Conservation (phyloP, 2,888 invertebrate species). For the Oscheius sp. region DNA sequence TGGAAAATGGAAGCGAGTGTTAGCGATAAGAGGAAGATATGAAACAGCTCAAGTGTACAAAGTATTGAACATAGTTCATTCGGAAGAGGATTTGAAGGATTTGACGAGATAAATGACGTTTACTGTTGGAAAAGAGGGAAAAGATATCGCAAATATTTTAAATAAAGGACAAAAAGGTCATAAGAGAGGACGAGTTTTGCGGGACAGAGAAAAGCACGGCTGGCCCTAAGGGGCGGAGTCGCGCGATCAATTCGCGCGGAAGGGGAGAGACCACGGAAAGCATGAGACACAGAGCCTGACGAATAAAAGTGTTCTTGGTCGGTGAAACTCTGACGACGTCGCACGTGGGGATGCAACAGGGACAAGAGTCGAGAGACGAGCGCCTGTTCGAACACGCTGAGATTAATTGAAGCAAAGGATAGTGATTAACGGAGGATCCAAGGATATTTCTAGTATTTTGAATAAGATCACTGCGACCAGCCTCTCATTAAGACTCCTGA, state of each 20-base stretch:
- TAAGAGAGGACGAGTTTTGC: neutral
- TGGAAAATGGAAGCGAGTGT: too few species aligned
- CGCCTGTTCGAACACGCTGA: neutral
- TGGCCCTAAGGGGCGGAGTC: conserved; percentile 27
- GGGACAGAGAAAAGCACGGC: conserved; percentile 20
- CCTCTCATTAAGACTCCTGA: too few species aligned
- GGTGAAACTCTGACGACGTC: neutral
- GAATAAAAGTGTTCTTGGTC: conserved; percentile 25
- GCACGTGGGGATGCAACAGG: neutral
- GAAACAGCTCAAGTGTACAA: too few species aligned
- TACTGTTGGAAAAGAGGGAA: too few species aligned
- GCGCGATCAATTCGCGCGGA: conserved; percentile 25
- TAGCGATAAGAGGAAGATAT: too few species aligned
- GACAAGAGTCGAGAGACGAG: neutral
- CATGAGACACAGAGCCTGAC: conserved; percentile 12
- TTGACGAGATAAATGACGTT: too few species aligned
- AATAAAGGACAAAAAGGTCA: neutral
- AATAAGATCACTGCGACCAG: too few species aligned
- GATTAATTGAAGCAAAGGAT: neutral
- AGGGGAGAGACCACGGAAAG: conserved; percentile 7
- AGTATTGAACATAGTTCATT: too few species aligned
- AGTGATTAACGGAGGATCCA: too few species aligned
- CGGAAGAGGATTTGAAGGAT: too few species aligned
- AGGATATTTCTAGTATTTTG: too few species aligned
- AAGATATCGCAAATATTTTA: neutral